These are phyloP conservation scores for Aphis gossypii DNA, from an alignment of 1,140 invertebrate genomes.

Conservation along the genomic window DNA sequence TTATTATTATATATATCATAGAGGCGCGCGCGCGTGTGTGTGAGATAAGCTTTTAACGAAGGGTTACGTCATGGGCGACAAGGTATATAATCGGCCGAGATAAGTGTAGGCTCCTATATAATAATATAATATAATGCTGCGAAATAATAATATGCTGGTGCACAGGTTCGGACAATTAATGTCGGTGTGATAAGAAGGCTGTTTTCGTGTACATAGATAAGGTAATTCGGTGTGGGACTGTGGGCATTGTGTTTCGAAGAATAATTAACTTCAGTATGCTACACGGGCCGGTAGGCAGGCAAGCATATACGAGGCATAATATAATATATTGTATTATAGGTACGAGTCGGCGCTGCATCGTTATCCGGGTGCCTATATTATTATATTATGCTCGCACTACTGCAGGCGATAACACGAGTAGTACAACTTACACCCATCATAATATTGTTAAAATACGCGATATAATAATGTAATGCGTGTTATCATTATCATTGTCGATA, in stretches of 20 bases:
- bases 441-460: background rate
- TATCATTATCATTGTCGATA: background rate
- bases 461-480: background rate
- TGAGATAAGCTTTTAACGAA: constrained; percentile 44
- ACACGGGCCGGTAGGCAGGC: background rate
- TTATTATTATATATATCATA: background rate
- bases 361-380: constrained; percentile 9
- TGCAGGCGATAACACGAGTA: background rate
- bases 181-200: constrained; percentile 24
- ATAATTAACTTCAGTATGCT: constrained; percentile 35
- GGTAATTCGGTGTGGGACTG: background rate
- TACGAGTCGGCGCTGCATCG: background rate
- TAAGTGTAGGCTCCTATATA: background rate
- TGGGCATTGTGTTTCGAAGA: constrained; percentile 45
- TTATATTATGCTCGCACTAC: background rate
- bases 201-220: constrained; percentile 45
- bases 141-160: constrained; percentile 43
- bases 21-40: background rate
- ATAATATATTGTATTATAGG: no score
- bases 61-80: constrained; percentile 56
- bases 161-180: constrained; percentile 56
- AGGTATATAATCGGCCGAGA: constrained; percentile 49
- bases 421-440: background rate
- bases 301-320: no score
- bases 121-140: background rate